A percentile compares a stretch with the other conserved stretches of the same genome.
These are phyloP conservation scores for Catharus bicknelli DNA, from an alignment of 2,113 vertebrate species.

Conservation along the genomic window DNA sequence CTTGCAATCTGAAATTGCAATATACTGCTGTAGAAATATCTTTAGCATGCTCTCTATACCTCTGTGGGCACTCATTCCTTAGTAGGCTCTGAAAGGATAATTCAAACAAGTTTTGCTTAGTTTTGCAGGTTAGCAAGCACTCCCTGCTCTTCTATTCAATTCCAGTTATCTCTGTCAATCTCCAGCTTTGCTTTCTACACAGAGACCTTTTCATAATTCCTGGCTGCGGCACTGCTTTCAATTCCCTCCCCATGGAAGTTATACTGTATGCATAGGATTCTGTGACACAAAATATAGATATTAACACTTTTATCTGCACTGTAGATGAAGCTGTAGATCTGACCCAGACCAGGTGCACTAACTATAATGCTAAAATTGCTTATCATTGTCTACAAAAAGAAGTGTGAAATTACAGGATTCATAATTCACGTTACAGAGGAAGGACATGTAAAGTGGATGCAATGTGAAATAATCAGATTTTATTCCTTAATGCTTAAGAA, in stretches of 20 bases:
- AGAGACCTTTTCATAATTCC: not conserved
- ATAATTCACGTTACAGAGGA: not conserved
- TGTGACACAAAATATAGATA: not conserved
- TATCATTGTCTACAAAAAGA: not conserved
- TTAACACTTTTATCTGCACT: not conserved
- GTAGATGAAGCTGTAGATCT: not conserved
- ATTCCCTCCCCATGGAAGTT: not conserved
- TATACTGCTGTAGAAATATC: not conserved
- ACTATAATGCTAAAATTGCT: not conserved
- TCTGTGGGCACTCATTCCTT: not conserved
- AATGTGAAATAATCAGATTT: not conserved
- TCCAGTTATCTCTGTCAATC: not conserved
- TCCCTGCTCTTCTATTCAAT: not conserved
- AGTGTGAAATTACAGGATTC: not conserved
- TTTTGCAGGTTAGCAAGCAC: not conserved
- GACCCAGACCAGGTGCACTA: not conserved
- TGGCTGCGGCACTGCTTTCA: not conserved
- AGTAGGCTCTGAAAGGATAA: not conserved
- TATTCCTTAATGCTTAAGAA: not conserved
- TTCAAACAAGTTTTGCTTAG: not conserved
- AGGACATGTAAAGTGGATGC: not conserved
- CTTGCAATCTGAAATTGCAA: not conserved
- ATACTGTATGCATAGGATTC: not conserved
- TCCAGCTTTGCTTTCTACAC: not conserved
- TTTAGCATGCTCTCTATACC: not conserved